These are phyloP conservation scores for Hirtodrosophila cameraria DNA, from an alignment of 2,888 invertebrate genomes.

Conservation along the genomic window DNA sequence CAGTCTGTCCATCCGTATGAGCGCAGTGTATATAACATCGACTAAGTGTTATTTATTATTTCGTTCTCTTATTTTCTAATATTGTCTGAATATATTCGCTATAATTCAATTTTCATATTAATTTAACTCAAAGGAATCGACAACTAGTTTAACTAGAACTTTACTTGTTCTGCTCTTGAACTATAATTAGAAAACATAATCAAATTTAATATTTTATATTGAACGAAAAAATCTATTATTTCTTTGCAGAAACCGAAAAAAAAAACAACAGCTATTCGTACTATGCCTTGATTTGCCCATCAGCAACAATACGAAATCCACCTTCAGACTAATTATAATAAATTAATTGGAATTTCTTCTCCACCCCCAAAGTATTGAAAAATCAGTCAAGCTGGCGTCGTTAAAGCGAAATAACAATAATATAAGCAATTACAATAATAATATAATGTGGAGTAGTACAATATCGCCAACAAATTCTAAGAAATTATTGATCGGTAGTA, in stretches of 20 bases:
- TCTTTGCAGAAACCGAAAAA: constrained; percentile 7
- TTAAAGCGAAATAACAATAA: constrained; percentile 57
- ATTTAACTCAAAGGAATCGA: too few relatives aligned
- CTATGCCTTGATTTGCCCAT: constrained; percentile 22
- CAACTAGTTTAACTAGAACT: too few relatives aligned
- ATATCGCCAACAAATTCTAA: constrained; percentile 84
- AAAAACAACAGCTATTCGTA: not conserved
- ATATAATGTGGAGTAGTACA: constrained; percentile 84
- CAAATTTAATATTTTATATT: too few relatives aligned
- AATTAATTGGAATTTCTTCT: not conserved
- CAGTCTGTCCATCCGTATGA: too few relatives aligned
- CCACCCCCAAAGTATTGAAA: not conserved
- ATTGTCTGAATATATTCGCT: too few relatives aligned
- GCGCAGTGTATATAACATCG: too few relatives aligned
- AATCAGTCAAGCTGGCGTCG: constrained; percentile 70
- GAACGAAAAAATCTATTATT: too few relatives aligned
- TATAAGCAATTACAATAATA: constrained; percentile 70
- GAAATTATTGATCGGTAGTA: constrained; percentile 83
- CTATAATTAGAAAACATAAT: too few relatives aligned
- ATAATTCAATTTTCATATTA: too few relatives aligned
- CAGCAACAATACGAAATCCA: not conserved
- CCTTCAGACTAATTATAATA: not conserved
- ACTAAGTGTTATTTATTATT: too few relatives aligned
- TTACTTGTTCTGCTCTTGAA: too few relatives aligned
- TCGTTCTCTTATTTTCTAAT: too few relatives aligned